phyloP scores from a whole-genome alignment of 2,113 vertebrate species.

The Cyanocitta stelleri region DNA sequence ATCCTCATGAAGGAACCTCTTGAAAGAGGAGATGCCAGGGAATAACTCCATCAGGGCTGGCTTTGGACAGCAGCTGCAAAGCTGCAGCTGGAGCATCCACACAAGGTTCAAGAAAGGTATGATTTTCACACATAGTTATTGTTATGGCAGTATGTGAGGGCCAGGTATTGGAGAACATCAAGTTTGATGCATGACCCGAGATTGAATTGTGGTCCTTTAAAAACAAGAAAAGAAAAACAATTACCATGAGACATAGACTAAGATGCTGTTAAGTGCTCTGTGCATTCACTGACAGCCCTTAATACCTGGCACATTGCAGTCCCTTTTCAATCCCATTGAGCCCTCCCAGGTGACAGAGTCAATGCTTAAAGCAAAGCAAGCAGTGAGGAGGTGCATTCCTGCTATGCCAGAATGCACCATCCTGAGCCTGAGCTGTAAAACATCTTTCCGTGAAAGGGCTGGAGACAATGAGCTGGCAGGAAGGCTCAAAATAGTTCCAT shows the following conservation, averaged over 20 bases:
- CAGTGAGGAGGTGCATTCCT: background rate
- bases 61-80: background rate
- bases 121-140: background rate
- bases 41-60: background rate
- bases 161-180: background rate
- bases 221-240: background rate
- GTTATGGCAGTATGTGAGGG: background rate
- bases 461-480: background rate
- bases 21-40: background rate
- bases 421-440: background rate
- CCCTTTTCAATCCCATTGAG: no score
- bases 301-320: accelerated
- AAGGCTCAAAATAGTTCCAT: background rate
- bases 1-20: background rate
- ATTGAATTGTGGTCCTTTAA: background rate
- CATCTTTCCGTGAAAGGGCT: background rate
- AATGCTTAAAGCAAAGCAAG: background rate
- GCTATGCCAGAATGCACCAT: background rate
- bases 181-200: background rate
- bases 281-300: background rate
- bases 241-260: accelerated
- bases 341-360: background rate
- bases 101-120: background rate
- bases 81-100: background rate
- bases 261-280: background rate